Evolutionary conservation across 2,113 vertebrate species (phyloP), one percentile per base, ranked within the genome.

Genomic region (Cromileptes altivelis): DNA sequence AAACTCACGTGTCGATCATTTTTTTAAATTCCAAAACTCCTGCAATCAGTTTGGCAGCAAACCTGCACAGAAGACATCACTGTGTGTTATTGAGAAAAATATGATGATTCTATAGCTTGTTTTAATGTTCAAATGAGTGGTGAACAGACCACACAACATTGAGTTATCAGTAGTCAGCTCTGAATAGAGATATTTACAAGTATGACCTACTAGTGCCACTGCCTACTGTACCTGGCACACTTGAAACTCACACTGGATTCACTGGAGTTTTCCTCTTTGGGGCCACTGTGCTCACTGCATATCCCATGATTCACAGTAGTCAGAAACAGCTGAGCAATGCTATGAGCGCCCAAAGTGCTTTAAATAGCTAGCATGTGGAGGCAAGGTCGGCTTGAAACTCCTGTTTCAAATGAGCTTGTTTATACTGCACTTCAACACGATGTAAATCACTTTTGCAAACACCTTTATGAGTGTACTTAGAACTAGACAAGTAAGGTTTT

Each of bases 21-120:
- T 87, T 74, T 94, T 99, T 99, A 91, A 99, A 99, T 90, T 98
- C 96, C 95, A 99, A 91, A 88, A 98, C 96, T 0, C 98, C 98
- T 75, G 98, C 96, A 0, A 99, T 99, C 85, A 99, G 89, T 89
- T 96, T 99, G 78, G 98, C 97, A 84, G 98, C 98, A 93, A 98
- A 99, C 89, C 98, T 99, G 88, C 65, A 86, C 45, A 75, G 30
- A 55, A 75, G 8, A 83, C 30, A 27, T 6, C 27, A 25, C 5
- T 21, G 45, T 37, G 25, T 37, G 30, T 75, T 78, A 71, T 18
- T 62, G 12, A 80, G 21, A 58, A 7, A 23, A 3, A 53, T 33
- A 21, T 52, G 11, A 25, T 63, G 14, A 50, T 11, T 57, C 2
- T 25, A 2, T 27, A 4, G 33, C 53, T 70, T 47, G 53, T 53